phyloP scores from a whole-genome alignment of 2,797 vertebrate genomes.

The Gymnopithys bicolor region DNA sequence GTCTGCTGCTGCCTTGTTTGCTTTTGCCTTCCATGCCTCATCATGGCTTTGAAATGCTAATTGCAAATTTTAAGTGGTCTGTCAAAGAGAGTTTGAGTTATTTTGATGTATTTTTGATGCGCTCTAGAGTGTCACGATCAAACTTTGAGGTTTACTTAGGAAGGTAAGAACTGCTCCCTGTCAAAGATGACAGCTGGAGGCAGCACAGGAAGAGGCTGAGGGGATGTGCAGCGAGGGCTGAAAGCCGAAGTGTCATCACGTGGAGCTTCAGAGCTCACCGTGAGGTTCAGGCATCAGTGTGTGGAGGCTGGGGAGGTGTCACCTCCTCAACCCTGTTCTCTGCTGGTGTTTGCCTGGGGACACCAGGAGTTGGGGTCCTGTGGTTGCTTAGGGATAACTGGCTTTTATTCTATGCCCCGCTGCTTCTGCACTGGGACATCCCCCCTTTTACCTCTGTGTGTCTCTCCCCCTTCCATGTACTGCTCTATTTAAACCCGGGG shows the following conservation, averaged over 20 bases:
- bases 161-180: neutral
- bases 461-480: fast-evolving
- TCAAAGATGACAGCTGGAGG: neutral
- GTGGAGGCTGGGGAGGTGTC: neutral
- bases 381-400: fast-evolving
- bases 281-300: neutral
- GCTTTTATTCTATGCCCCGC: fast-evolving
- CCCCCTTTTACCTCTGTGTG: neutral
- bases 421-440: neutral
- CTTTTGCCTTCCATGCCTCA: constrained; percentile 3
- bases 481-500: neutral
- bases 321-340: neutral
- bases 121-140: neutral
- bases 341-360: neutral
- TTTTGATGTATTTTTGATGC: constrained; percentile 65
- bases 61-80: constrained; percentile 24
- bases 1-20: constrained; percentile 23
- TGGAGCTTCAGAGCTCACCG: neutral
- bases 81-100: constrained; percentile 41
- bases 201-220: neutral
- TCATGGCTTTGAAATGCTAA: constrained; percentile 64
- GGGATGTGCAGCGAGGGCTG: neutral
- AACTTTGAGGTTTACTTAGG: constrained; percentile 19
- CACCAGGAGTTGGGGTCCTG: neutral
- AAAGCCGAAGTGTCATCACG: neutral